Conservation (phyloP, 2,113 vertebrate species). For the Maccullochella peelii region DNA sequence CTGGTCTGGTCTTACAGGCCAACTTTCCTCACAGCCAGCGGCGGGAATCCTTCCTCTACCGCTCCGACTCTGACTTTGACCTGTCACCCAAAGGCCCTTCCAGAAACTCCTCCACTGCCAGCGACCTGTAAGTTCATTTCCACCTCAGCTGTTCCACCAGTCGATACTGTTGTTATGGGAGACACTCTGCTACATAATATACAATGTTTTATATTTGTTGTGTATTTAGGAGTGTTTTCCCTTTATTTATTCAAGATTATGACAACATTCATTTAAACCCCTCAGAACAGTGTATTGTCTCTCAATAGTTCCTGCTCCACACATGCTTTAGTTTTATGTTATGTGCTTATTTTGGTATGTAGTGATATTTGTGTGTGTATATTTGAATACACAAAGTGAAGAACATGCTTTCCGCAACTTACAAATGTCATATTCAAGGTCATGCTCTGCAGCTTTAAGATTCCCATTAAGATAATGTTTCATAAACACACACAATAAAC, state of each 20-base stretch:
- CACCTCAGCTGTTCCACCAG: background rate
- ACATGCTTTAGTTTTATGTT: background rate
- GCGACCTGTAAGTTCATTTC: constrained; percentile 89
- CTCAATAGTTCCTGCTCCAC: background rate
- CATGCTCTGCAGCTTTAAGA: background rate
- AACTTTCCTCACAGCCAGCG: constrained; percentile 89
- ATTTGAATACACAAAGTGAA: background rate
- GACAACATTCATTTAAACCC: background rate
- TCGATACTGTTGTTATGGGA: background rate
- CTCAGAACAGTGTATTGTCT: background rate
- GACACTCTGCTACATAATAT: background rate
- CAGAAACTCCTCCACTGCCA: constrained; percentile 90
- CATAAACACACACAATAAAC: background rate
- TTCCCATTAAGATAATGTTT: background rate
- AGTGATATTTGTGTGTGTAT: too few species aligned
- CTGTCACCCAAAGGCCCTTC: constrained; percentile 91
- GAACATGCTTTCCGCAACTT: background rate
- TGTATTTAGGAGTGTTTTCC: background rate
- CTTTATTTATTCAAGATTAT: background rate
- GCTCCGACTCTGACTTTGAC: constrained; percentile 94
- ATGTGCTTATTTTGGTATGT: background rate
- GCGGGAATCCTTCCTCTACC: constrained; percentile 94
- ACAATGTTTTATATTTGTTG: background rate
- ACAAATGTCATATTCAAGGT: background rate
- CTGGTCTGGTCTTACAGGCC: constrained; percentile 86